A percentile compares a stretch with the other conserved stretches of the same genome.
phyloP scores from a whole-genome alignment of 2,113 vertebrate genomes.

The Thermophis baileyi region DNA sequence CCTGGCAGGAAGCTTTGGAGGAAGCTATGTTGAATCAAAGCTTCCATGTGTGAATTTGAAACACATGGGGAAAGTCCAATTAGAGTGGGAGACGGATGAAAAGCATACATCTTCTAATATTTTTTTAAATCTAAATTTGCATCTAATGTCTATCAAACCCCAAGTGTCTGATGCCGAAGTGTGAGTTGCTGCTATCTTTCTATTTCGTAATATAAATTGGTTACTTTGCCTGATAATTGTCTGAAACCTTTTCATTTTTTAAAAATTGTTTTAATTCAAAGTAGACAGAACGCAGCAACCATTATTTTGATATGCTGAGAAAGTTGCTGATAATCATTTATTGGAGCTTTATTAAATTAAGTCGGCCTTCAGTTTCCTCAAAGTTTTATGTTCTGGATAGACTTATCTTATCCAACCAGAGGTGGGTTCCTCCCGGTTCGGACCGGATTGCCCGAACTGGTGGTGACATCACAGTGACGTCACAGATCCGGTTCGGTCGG shows the following conservation, averaged over 20 bases:
- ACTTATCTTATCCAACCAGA: not conserved
- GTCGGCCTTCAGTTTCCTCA: not conserved
- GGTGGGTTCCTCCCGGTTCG: too few relatives aligned
- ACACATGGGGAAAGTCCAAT: not conserved
- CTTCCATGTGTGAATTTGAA: not conserved
- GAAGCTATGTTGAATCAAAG: constrained; percentile 8
- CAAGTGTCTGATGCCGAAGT: not conserved
- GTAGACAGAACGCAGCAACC: not conserved
- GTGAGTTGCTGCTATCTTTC: not conserved
- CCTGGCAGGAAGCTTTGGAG: constrained; percentile 2
- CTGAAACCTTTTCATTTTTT: not conserved
- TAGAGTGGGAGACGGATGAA: too few relatives aligned
- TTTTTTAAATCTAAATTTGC: not conserved
- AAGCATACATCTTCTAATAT: not conserved
- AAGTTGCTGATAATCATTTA: not conserved
- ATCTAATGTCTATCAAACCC: not conserved
- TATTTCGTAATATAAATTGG: not conserved
- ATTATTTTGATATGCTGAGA: not conserved
- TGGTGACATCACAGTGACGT: too few relatives aligned
- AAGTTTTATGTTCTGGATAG: not conserved
- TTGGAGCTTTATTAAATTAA: not conserved
- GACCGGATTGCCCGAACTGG: too few relatives aligned
- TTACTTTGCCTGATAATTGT: not conserved
- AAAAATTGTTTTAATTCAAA: not conserved
- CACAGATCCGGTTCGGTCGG: too few relatives aligned